Conservation (phyloP, 2,888 invertebrate species). For the Dicranocentrus wangi region DNA sequence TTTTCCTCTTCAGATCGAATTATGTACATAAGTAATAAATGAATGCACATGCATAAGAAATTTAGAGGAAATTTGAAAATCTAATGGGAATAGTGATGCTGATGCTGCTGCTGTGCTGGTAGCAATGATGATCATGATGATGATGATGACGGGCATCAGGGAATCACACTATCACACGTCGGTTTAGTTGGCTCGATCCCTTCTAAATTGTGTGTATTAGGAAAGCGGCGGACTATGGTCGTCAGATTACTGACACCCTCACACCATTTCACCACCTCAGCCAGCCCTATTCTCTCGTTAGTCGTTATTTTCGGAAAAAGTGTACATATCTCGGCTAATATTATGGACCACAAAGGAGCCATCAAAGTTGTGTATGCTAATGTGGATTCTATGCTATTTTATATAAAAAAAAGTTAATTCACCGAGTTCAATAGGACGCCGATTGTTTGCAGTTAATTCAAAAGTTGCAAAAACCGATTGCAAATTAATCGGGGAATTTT, state of each 20-base stretch:
- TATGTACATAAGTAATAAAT: conserved; percentile 73
- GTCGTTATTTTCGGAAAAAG: no score
- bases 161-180: conserved; percentile 11
- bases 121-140: conserved; percentile 33
- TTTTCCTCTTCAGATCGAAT: conserved; percentile 65
- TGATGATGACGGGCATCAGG: conserved; percentile 51
- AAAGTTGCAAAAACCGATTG: no score
- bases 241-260: not conserved
- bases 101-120: conserved; percentile 36
- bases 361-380: no score
- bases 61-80: conserved; percentile 72
- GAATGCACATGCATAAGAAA: conserved; percentile 73
- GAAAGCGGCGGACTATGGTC: not conserved
- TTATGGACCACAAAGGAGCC: no score
- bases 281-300: no score
- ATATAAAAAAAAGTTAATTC: no score
- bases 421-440: no score
- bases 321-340: no score
- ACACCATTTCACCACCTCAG: no score
- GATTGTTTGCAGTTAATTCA: no score
- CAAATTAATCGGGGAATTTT: no score
- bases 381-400: no score
- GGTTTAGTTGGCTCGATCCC: not conserved
- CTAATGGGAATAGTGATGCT: conserved; percentile 67
- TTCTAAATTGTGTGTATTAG: not conserved